phyloP scores from a whole-genome alignment of 2,797 vertebrate genomes.

The Trachops cirrhosus region DNA sequence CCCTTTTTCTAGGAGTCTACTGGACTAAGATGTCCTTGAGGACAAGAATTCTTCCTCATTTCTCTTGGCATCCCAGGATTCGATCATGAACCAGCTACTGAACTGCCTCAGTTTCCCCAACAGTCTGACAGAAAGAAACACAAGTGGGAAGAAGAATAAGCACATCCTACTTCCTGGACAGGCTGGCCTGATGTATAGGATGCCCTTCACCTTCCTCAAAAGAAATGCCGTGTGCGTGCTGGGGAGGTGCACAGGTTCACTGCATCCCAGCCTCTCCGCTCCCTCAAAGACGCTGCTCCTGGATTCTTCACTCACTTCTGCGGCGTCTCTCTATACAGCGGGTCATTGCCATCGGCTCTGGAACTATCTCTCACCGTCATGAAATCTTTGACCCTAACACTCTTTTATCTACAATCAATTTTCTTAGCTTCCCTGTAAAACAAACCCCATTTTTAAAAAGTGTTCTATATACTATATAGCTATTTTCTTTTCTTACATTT shows the following conservation, averaged over 20 bases:
- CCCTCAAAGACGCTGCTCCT: accelerated
- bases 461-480: not conserved
- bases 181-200: accelerated
- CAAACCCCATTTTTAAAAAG: not conserved
- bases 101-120: not conserved
- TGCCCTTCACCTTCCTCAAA: not conserved
- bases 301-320: not conserved
- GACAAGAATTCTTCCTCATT: not conserved
- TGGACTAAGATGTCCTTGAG: not conserved
- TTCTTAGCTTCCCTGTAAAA: not conserved
- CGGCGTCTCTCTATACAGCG: not conserved
- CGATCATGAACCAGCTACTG: not conserved
- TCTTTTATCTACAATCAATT: not conserved
- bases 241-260: accelerated
- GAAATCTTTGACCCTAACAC: not conserved
- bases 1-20: not conserved
- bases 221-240: not conserved
- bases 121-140: not conserved
- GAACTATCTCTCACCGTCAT: not conserved
- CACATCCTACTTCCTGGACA: not conserved
- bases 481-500: not conserved
- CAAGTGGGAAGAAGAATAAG: not conserved
- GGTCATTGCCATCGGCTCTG: not conserved
- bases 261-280: accelerated
- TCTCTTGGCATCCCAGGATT: not conserved